phyloP scores from a whole-genome alignment of 2,113 vertebrate species.

The Piprites chloris region DNA sequence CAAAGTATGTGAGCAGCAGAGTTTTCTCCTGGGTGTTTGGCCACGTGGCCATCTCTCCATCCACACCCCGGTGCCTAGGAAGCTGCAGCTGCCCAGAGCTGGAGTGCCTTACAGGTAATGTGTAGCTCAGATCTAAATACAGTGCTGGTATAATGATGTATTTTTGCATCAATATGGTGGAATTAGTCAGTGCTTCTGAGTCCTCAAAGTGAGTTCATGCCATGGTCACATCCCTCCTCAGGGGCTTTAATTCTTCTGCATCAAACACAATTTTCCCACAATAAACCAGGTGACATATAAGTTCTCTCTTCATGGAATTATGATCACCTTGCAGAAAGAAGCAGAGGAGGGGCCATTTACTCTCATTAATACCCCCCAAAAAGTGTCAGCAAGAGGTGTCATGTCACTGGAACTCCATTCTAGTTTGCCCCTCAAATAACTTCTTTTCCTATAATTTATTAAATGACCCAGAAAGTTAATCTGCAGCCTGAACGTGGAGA shows the following conservation, averaged over 20 bases:
- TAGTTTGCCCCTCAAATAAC: not conserved
- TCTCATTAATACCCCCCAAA: not conserved
- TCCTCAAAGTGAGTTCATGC: not conserved
- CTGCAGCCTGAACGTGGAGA: conserved; percentile 5
- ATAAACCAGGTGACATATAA: not conserved
- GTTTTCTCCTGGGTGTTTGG: not conserved
- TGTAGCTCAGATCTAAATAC: not conserved
- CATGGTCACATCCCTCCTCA: not conserved
- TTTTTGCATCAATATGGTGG: not conserved
- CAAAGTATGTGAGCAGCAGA: not conserved
- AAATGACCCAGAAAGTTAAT: conserved; percentile 45
- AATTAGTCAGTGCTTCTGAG: not conserved
- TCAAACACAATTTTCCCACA: not conserved
- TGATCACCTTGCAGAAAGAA: not conserved
- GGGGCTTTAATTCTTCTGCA: not conserved
- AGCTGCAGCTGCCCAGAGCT: not conserved
- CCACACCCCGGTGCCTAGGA: not conserved
- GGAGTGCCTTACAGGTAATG: accelerated
- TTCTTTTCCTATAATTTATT: conserved; percentile 39
- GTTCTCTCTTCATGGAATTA: not conserved
- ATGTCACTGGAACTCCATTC: not conserved
- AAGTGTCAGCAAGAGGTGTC: not conserved
- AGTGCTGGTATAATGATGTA: not conserved
- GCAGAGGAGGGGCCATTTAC: not conserved
- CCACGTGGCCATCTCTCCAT: not conserved